Percentiles rank a stretch among this genome's conserved stretches.
Conservation (phyloP, 1,140 invertebrate species). For the Ruditapes philippinarum region DNA sequence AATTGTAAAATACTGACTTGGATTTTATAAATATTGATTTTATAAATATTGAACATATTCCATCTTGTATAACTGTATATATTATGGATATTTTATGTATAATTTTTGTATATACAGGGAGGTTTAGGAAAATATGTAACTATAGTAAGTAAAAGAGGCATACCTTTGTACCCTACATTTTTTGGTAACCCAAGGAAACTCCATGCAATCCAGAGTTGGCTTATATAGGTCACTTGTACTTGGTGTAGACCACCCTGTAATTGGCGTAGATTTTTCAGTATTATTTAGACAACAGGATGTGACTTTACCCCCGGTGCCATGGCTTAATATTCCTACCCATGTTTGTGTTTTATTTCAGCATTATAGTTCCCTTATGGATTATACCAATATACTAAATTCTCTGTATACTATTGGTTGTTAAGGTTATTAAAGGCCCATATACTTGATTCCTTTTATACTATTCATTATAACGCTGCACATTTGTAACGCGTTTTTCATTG, state of each 20-base stretch:
- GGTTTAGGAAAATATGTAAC: constrained; percentile 59
- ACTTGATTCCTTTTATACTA: too few species aligned
- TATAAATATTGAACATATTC: too few species aligned
- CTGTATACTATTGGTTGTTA: too few species aligned
- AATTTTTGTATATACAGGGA: constrained; percentile 32
- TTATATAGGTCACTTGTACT: neutral
- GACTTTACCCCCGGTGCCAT: neutral
- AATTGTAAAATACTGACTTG: too few species aligned
- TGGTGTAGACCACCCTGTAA: neutral
- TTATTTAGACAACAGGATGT: constrained; percentile 10
- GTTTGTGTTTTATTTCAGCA: neutral
- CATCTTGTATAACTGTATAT: too few species aligned
- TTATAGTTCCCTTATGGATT: neutral
- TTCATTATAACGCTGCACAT: too few species aligned
- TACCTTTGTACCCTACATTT: neutral
- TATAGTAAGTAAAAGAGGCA: constrained; percentile 54
- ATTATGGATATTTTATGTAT: neutral
- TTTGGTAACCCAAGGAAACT: constrained; percentile 9
- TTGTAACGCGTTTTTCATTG: too few species aligned
- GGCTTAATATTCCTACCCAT: neutral
- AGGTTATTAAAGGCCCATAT: too few species aligned
- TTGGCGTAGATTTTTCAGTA: neutral
- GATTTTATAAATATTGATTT: too few species aligned
- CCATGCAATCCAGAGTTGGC: neutral
- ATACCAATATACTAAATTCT: too few species aligned